Conservation (phyloP, 1,140 invertebrate genomes). For the Dryas iulia region DNA sequence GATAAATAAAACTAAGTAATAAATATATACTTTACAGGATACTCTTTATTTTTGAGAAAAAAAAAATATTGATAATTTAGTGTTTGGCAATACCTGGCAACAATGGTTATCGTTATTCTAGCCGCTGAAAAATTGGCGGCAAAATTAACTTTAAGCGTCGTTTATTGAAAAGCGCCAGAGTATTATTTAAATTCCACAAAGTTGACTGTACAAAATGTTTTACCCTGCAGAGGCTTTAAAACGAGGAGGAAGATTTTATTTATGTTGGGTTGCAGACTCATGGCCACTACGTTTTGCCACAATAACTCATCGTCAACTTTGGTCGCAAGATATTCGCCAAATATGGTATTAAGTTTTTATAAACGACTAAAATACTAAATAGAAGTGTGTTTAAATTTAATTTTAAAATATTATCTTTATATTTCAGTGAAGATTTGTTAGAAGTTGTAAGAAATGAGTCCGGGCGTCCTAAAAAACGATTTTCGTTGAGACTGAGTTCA, state of each 20-base stretch:
- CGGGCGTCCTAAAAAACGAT: constrained; percentile 54
- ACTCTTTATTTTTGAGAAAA: no score
- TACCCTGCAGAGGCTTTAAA: constrained; percentile 61
- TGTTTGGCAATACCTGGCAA: no score
- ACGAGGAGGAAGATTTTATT: constrained; percentile 67
- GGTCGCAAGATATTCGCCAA: constrained; percentile 65
- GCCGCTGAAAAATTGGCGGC: not conserved
- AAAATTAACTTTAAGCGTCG: not conserved
- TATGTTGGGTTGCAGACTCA: constrained; percentile 72
- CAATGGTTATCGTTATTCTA: no score
- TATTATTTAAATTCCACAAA: not conserved
- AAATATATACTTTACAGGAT: no score
- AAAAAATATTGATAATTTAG: no score
- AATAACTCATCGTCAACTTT: constrained; percentile 60
- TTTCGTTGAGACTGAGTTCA: constrained; percentile 65
- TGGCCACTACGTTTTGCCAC: constrained; percentile 68
- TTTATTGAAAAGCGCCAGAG: not conserved
- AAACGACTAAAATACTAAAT: not conserved
- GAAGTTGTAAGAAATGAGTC: constrained; percentile 64
- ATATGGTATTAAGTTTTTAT: constrained; percentile 50
- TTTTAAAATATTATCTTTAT: not conserved
- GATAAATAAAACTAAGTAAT: no score
- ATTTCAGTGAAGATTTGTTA: constrained; percentile 43
- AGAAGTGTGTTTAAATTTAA: not conserved
- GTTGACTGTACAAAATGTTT: constrained; percentile 55